Evolutionary conservation across 2,888 invertebrate species (phyloP).

Genomic region (Drosophila neonasuta): DNA sequence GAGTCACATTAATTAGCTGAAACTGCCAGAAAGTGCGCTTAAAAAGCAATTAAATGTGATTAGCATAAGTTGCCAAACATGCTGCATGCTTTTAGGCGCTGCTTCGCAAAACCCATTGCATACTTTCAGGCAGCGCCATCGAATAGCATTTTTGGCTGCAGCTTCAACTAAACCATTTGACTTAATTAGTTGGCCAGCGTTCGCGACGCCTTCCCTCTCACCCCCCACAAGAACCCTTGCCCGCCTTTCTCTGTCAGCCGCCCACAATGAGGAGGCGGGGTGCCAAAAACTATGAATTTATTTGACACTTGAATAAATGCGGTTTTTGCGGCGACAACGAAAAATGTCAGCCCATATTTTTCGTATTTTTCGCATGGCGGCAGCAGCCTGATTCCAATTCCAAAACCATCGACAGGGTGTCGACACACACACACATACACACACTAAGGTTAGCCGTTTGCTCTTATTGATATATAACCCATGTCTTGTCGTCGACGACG

Average conservation of each 20-base stretch:
- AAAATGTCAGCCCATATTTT: conserved; percentile 73
- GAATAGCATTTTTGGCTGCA: conserved; percentile 33
- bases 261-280: conserved; percentile 3
- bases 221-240: background rate
- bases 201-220: conserved; percentile 38
- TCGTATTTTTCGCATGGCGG: conserved; percentile 36
- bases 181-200: conserved; percentile 76
- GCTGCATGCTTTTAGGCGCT: conserved; percentile 37
- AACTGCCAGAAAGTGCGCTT: conserved; percentile 73
- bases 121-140: conserved; percentile 49
- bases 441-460: conserved; percentile 32
- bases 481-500: conserved; percentile 55
- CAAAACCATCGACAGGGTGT: conserved; percentile 28
- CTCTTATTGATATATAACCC: conserved; percentile 62
- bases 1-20: conserved; percentile 70
- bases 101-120: conserved; percentile 48
- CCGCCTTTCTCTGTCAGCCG: no score
- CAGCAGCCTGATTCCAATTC: conserved; percentile 19
- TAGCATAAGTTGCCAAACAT: conserved; percentile 71
- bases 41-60: conserved; percentile 81
- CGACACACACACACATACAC: conserved; percentile 20
- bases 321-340: conserved; percentile 73
- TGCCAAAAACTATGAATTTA: conserved; percentile 77
- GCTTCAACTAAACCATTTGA: conserved; percentile 68
- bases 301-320: conserved; percentile 81